phyloP scores from a whole-genome alignment of 2,888 invertebrate species.

The Cylindroiulus punctatus region DNA sequence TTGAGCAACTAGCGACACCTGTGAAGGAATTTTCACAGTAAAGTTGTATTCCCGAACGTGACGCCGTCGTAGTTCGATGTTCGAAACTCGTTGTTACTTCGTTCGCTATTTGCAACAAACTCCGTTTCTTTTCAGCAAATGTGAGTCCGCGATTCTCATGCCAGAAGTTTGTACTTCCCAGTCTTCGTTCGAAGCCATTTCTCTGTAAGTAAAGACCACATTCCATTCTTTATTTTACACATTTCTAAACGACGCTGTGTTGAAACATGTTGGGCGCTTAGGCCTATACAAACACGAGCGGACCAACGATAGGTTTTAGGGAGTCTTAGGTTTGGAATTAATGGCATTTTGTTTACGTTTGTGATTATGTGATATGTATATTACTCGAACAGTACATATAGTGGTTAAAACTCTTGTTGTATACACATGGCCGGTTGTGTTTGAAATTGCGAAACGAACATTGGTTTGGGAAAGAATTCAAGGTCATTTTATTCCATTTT shows the following conservation, averaged over 20 bases:
- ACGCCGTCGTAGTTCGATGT: background rate
- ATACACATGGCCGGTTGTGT: too few relatives aligned
- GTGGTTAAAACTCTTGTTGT: too few relatives aligned
- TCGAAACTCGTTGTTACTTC: background rate
- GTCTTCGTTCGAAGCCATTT: slow-evolving; percentile 66
- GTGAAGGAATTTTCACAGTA: background rate
- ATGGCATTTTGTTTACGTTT: too few relatives aligned
- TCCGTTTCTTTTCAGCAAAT: slow-evolving; percentile 52
- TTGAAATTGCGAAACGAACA: too few relatives aligned
- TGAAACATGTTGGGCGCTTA: too few relatives aligned
- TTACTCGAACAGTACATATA: too few relatives aligned
- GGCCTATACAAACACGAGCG: too few relatives aligned
- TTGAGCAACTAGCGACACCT: background rate
- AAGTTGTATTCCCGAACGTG: background rate
- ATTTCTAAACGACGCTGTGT: background rate
- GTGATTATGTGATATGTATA: too few relatives aligned
- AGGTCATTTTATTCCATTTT: too few relatives aligned
- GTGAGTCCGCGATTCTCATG: slow-evolving; percentile 60
- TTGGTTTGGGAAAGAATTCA: too few relatives aligned
- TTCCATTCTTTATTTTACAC: background rate
- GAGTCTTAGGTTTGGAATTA: too few relatives aligned
- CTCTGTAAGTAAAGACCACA: slow-evolving; percentile 61
- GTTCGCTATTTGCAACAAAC: slow-evolving; percentile 47
- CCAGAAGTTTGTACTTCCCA: slow-evolving; percentile 65
- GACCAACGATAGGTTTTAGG: too few relatives aligned